Base-by-base conservation (phyloP, 1,140 invertebrate genomes). In the Hetaerina americana region DNA sequence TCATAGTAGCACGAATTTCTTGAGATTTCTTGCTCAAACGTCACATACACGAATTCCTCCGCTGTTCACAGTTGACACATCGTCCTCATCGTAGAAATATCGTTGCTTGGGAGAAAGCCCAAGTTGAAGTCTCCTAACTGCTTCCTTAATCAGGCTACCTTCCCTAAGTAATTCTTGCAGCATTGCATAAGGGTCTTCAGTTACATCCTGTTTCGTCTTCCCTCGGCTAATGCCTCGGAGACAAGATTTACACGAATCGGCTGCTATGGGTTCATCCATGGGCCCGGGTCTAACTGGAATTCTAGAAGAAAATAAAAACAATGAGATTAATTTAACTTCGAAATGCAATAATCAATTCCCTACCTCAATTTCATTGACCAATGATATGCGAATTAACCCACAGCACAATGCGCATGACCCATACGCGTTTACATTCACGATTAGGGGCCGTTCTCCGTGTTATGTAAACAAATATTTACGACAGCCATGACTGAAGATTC, bases 111-210 rank as follows among this genome's bases (percentile, higher is more conserved):
- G 80, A 31, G 80, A 79, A 68, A 85, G 78, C 69, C 84, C 84
- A 49, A 83, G 78, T 75, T 87, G 86, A 15, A 90, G 78, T 76
- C 88, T 82, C 71, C 87, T 83, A 1, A 90, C 88, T 5, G 89
- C 88, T 78, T 90, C 88, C 75, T 88, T 89, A 40, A 90, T 89
- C n/a, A 89, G 81, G 72, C 85, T 86, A 66, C 88, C 88, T 72
- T 88, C 85, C 49, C 85, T 81, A 22, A 90, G 78, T 24, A 89
- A 76, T 71, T 84, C 86, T 75, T 89, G 87, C 26, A 90, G 80
- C 69, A 88, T 78, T 78, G 88, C 87, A 77, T 89, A 90, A 0
- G 88, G 87, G 77, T 89, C 86, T 31, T 88, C 84, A 67, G 81
- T 78, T n/a, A n/a, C n/a, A 18, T 57, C 15, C 40, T 57, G 40